These are phyloP conservation scores for Cyphomyrmex costatus DNA, from an alignment of 1,140 invertebrate genomes.

Conservation along the genomic window DNA sequence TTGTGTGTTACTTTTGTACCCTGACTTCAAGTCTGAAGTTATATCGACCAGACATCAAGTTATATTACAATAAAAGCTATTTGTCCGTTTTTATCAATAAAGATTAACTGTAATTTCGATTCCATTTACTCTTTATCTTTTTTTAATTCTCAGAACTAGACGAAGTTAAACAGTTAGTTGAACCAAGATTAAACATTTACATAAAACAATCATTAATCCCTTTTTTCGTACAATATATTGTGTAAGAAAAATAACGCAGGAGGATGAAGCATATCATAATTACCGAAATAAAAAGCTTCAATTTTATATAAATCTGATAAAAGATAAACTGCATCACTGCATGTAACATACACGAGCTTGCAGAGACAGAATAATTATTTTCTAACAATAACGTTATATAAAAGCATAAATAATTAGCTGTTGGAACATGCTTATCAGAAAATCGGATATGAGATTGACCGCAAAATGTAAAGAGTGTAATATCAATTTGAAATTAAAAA, in stretches of 20 bases:
- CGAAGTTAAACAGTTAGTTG: no score
- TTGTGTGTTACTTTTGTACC: no score
- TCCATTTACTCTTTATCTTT: no score
- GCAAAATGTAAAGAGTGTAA: background rate
- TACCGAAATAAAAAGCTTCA: no score
- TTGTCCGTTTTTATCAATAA: background rate
- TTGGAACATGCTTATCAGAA: background rate
- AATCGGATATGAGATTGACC: background rate
- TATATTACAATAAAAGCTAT: background rate
- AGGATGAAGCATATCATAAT: background rate
- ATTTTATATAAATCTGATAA: background rate
- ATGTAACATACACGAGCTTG: background rate
- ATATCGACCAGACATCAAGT: background rate
- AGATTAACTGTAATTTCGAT: no score
- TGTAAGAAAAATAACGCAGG: background rate
- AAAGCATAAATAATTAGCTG: background rate
- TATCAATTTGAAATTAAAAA: no score
- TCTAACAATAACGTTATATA: background rate
- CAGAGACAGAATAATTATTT: background rate
- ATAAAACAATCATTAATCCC: no score
- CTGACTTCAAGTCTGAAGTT: no score
- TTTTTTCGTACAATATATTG: slow-evolving; percentile 13
- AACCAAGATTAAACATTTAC: no score
- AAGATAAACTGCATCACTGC: no score
- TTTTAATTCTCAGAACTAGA: no score